Evolutionary conservation across 1,140 invertebrate species (phyloP), one percentile per base, ranked within the genome.

Genomic region (Dendroctonus ponderosae): DNA sequence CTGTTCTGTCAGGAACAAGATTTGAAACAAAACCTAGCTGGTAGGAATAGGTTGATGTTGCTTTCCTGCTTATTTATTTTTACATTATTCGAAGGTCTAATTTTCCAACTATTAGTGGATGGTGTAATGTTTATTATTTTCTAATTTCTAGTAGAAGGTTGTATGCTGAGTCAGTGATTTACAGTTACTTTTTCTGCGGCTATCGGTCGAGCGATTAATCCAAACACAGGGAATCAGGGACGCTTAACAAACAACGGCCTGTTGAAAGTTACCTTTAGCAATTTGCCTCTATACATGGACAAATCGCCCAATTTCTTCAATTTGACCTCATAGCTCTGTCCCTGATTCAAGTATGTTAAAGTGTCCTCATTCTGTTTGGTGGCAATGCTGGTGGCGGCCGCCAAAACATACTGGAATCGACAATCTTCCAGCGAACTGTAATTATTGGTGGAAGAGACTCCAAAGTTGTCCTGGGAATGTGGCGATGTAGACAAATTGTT

Each of bases 301-400:
- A 97, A 80, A 81, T 97, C 94, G 0, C 95, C 95, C 11, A 97
- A 82, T 81, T 97, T 97, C 81, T 98, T 98, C 71, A 98, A 79
- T 78, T 98, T 97, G 64, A 98, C 93, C 82, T 98, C 96, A 79
- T 98, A 98, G 9, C 94, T 91, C 81, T 98, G 96, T 11, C 93
- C 94, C 82, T 98, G 96, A 82, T 98, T 98, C n/a, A 99, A 82
- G 79, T 98, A 99, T 0, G 96, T 98, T 38, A 98, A 82, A 0
- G 94, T 96, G 79, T 97, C 95, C 81, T 99, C 96, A 80, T 95
- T 95, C 62, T 95, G 86, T 81, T 98, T 98, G 0, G 94, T 97
- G 9, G 96, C 96, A 75, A 97, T 96, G 0, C 95, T 97, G 0
- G 96, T 98, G 5, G 96, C 92, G 38, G 96, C 96, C 7, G 92